Percentiles rank a stretch among this genome's conserved stretches.
Conservation (phyloP, 2,113 vertebrate species). For the Lophochroa leadbeateri region DNA sequence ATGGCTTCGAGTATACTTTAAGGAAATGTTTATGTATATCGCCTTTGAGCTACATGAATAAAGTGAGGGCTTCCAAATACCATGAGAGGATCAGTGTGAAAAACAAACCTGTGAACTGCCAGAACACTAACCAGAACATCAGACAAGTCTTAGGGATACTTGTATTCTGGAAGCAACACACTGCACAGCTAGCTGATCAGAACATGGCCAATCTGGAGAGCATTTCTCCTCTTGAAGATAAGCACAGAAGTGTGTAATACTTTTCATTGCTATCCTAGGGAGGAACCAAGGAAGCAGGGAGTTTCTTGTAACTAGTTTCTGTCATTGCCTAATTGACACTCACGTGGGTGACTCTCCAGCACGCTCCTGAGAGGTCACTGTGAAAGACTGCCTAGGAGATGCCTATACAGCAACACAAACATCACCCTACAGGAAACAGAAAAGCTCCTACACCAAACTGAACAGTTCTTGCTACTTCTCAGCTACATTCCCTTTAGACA, state of each 20-base stretch:
- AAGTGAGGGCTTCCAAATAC: neutral
- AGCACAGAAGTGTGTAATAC: neutral
- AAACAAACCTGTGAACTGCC: neutral
- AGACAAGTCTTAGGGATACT: neutral
- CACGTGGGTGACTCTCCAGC: neutral
- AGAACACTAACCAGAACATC: neutral
- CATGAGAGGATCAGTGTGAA: neutral
- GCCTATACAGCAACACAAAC: neutral
- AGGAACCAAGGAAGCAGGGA: neutral
- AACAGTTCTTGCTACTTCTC: neutral
- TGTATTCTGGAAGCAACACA: neutral
- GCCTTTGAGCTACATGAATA: neutral
- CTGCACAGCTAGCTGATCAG: neutral
- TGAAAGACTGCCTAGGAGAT: conserved; percentile 11
- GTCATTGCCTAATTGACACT: neutral
- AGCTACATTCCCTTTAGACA: neutral
- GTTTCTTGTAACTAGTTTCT: neutral
- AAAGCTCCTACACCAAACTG: neutral
- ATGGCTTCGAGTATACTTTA: neutral
- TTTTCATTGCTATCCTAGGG: neutral
- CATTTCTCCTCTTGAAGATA: neutral
- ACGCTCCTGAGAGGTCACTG: neutral
- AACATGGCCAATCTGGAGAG: neutral
- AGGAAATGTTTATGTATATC: neutral
- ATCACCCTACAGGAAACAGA: neutral